These are phyloP conservation scores for Tromatobia lineatoria DNA, from an alignment of 2,888 invertebrate species.

Conservation along the genomic window DNA sequence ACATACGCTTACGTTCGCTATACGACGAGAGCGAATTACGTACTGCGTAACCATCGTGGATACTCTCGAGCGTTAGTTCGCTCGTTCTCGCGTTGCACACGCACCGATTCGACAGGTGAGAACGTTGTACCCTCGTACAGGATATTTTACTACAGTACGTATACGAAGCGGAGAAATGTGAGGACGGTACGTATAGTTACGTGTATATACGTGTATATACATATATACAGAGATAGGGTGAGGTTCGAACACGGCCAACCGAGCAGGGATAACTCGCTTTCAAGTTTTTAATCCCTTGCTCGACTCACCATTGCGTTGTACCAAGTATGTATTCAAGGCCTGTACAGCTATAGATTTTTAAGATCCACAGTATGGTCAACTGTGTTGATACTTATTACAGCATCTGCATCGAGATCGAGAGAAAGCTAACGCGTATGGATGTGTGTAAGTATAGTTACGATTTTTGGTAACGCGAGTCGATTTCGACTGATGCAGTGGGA, in stretches of 20 bases:
- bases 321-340: background rate
- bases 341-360: background rate
- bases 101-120: constrained; percentile 42
- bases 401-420: constrained; percentile 34
- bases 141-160: background rate
- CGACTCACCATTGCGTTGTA: constrained; percentile 21
- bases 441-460: background rate
- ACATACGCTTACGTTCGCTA: background rate
- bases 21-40: constrained; percentile 8
- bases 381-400: background rate
- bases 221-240: background rate
- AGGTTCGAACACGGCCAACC: background rate
- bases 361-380: background rate
- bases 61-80: background rate
- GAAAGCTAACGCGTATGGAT: background rate
- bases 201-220: background rate
- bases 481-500: background rate
- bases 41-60: constrained; percentile 4
- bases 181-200: background rate
- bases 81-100: background rate
- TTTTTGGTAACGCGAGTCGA: constrained; percentile 19
- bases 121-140: background rate
- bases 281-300: constrained; percentile 36
- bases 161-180: background rate
- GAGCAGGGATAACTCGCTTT: constrained; percentile 37